Conservation (phyloP, 2,888 invertebrate genomes). For the Mythimna vitellina region DNA sequence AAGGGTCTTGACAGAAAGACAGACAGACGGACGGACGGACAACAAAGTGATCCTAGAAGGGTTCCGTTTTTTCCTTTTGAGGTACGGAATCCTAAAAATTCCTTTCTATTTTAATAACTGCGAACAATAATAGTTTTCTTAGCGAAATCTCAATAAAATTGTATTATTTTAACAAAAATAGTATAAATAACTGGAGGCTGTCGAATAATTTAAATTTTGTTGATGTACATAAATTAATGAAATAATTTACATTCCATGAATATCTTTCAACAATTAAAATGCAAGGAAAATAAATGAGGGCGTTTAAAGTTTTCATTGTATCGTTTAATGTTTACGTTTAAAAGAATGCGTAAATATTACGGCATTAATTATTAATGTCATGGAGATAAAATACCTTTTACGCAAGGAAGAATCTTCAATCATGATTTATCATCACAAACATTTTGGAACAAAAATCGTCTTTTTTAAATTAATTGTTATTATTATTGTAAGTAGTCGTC, state of each 20-base stretch:
- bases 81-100: too few relatives aligned
- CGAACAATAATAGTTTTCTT: too few relatives aligned
- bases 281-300: constrained; percentile 5
- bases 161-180: too few relatives aligned
- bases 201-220: constrained; percentile 16
- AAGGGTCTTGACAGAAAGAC: too few relatives aligned
- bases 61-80: too few relatives aligned
- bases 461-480: too few relatives aligned
- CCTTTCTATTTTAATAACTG: too few relatives aligned
- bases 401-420: neutral
- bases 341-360: constrained; percentile 3
- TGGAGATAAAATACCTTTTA: neutral
- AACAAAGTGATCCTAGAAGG: too few relatives aligned
- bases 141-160: neutral
- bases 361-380: neutral
- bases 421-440: too few relatives aligned
- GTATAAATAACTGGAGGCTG: neutral
- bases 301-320: neutral
- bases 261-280: constrained; percentile 13
- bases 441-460: too few relatives aligned
- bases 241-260: constrained; percentile 41
- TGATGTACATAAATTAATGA: constrained; percentile 17
- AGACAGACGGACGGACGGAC: too few relatives aligned
- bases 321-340: neutral
- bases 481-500: too few relatives aligned